These are phyloP conservation scores for Caenorhabditis plicata DNA, from an alignment of 2,888 invertebrate species.

Conservation along the genomic window DNA sequence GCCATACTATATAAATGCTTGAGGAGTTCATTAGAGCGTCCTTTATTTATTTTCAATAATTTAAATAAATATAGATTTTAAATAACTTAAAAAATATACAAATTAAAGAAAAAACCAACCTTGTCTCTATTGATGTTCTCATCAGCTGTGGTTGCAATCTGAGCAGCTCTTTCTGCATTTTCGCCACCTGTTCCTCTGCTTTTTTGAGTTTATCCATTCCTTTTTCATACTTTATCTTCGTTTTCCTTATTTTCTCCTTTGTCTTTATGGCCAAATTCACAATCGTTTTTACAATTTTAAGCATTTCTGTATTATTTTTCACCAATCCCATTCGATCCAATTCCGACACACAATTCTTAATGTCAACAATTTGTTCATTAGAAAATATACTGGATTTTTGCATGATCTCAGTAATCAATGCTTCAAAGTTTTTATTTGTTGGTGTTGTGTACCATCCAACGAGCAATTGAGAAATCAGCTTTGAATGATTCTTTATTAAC, in stretches of 20 bases:
- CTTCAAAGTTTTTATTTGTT: slow-evolving; percentile 14
- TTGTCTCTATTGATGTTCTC: slow-evolving; percentile 58
- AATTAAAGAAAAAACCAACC: slow-evolving; percentile 22
- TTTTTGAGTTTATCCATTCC: slow-evolving; percentile 57
- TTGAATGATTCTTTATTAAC: slow-evolving; percentile 18
- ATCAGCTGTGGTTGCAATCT: slow-evolving; percentile 56
- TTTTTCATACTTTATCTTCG: slow-evolving; percentile 52
- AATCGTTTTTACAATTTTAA: slow-evolving; percentile 11
- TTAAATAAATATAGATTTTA: no score
- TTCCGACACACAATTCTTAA: no score
- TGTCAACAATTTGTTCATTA: slow-evolving; percentile 14
- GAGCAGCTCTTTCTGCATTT: slow-evolving; percentile 50
- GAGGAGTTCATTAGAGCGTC: no score
- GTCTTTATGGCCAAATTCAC: slow-evolving; percentile 16
- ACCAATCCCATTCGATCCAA: slow-evolving; percentile 6
- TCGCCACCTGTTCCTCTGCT: slow-evolving; percentile 58
- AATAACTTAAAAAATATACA: slow-evolving; percentile 1
- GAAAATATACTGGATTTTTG: slow-evolving; percentile 13
- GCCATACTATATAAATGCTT: no score
- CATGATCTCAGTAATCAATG: slow-evolving; percentile 12
- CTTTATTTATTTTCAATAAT: no score
- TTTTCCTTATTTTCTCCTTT: slow-evolving; percentile 28
- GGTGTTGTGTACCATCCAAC: slow-evolving; percentile 17
- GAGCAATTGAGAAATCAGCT: slow-evolving; percentile 8
- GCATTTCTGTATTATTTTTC: slow-evolving; percentile 8